A percentile compares a stretch with the other conserved stretches of the same genome.
These are phyloP conservation scores for Leptinotarsa lineolata DNA, from an alignment of 1,140 invertebrate species.

Conservation along the genomic window DNA sequence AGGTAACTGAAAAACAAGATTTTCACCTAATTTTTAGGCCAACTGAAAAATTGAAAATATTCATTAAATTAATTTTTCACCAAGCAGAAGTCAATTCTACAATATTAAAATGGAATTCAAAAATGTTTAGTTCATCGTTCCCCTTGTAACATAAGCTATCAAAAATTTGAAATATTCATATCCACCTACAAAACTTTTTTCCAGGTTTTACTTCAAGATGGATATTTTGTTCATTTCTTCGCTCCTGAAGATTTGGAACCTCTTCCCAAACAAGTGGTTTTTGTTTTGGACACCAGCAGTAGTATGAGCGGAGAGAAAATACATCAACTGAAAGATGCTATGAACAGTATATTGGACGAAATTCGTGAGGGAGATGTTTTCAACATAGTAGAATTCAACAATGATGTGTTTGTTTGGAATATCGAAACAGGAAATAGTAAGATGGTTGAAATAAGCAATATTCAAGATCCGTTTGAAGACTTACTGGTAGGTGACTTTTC, in stretches of 20 bases:
- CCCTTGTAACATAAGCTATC: too few relatives aligned
- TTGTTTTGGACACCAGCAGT: conserved; percentile 72
- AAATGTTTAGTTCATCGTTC: too few relatives aligned
- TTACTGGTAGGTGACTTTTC: conserved; percentile 9
- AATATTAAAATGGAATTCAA: too few relatives aligned
- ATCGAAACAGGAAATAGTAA: conserved; percentile 32
- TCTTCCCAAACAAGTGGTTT: conserved; percentile 71
- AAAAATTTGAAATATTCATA: too few relatives aligned
- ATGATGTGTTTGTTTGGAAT: conserved; percentile 58
- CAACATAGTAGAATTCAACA: conserved; percentile 68
- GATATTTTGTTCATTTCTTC: conserved; percentile 80
- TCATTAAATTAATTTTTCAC: too few relatives aligned
- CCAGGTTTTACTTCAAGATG: conserved; percentile 64
- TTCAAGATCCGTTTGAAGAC: conserved; percentile 8
- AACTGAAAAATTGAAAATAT: too few relatives aligned
- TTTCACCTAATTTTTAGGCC: too few relatives aligned
- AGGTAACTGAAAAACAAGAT: too few relatives aligned
- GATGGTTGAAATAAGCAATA: neutral
- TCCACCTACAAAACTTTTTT: too few relatives aligned
- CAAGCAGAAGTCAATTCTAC: too few relatives aligned
- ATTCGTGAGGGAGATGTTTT: conserved; percentile 68
- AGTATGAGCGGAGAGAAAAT: conserved; percentile 69
- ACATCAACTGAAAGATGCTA: conserved; percentile 67
- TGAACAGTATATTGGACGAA: conserved; percentile 67
- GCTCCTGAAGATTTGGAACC: conserved; percentile 64